phyloP scores from a whole-genome alignment of 2,113 vertebrate species.

The Malurus melanocephalus region DNA sequence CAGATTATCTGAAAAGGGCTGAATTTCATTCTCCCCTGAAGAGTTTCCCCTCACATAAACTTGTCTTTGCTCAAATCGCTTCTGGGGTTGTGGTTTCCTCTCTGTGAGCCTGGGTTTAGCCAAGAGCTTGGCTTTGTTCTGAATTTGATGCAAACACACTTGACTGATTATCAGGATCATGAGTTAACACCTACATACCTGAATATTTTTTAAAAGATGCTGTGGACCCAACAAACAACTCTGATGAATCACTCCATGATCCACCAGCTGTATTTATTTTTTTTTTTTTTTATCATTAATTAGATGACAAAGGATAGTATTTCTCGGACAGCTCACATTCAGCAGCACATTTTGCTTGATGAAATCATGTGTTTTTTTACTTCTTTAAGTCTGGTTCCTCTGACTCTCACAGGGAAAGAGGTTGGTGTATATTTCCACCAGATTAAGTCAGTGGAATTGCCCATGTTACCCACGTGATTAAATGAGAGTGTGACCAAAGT shows the following conservation, averaged over 20 bases:
- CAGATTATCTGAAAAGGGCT: not conserved
- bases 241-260: not conserved
- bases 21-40: not conserved
- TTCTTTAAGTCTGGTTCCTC: not conserved
- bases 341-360: not conserved
- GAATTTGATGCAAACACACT: not conserved
- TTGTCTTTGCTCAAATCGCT: not conserved
- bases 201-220: not conserved
- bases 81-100: not conserved
- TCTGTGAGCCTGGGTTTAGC: not conserved
- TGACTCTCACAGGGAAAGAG: not conserved
- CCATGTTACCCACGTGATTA: accelerated
- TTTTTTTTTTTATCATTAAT: not conserved
- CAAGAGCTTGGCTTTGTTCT: not conserved
- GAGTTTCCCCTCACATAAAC: not conserved
- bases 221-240: not conserved
- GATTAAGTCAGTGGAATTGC: not conserved
- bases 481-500: not conserved
- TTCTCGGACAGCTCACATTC: not conserved
- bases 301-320: not conserved
- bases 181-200: not conserved
- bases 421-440: not conserved
- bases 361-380: not conserved
- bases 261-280: not conserved
- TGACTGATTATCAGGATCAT: not conserved